These are phyloP conservation scores for Criorhina ranunculi DNA, from an alignment of 2,888 invertebrate species.

Conservation along the genomic window DNA sequence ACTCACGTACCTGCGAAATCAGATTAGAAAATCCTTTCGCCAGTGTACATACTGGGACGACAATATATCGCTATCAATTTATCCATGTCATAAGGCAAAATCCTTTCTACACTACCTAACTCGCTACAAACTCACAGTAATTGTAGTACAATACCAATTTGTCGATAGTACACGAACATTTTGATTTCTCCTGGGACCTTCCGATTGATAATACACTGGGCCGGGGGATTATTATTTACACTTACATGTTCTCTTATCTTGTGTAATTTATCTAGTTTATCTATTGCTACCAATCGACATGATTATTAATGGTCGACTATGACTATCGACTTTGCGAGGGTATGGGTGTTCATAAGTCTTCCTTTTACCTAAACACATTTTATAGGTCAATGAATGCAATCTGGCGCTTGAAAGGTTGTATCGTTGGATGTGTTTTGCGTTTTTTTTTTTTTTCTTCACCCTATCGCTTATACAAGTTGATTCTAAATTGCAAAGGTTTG, in stretches of 20 bases:
- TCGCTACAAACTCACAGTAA: neutral
- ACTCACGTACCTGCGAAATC: too few species aligned
- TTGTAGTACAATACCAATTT: slow-evolving; percentile 18
- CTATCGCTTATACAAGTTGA: too few species aligned
- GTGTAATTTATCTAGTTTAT: slow-evolving; percentile 64
- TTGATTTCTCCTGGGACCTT: slow-evolving; percentile 14
- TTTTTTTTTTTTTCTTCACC: neutral
- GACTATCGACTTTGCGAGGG: slow-evolving; percentile 10
- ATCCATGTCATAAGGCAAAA: slow-evolving; percentile 26
- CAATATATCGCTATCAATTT: slow-evolving; percentile 50
- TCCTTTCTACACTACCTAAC: slow-evolving; percentile 11
- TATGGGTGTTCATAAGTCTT: neutral
- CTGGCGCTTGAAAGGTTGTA: neutral
- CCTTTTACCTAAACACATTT: neutral
- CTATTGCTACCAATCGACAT: slow-evolving; percentile 53
- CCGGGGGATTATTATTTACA: slow-evolving; percentile 48
- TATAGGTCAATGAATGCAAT: slow-evolving; percentile 14
- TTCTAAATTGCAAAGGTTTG: slow-evolving; percentile 10
- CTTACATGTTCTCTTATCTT: slow-evolving; percentile 59
- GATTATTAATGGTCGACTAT: slow-evolving; percentile 51
- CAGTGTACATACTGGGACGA: neutral
- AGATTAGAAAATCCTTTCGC: neutral
- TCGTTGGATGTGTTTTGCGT: neutral
- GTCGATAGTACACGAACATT: slow-evolving; percentile 3
- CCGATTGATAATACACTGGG: slow-evolving; percentile 24